phyloP scores from a whole-genome alignment of 2,113 vertebrate genomes.

The Thamnaconus septentrionalis region DNA sequence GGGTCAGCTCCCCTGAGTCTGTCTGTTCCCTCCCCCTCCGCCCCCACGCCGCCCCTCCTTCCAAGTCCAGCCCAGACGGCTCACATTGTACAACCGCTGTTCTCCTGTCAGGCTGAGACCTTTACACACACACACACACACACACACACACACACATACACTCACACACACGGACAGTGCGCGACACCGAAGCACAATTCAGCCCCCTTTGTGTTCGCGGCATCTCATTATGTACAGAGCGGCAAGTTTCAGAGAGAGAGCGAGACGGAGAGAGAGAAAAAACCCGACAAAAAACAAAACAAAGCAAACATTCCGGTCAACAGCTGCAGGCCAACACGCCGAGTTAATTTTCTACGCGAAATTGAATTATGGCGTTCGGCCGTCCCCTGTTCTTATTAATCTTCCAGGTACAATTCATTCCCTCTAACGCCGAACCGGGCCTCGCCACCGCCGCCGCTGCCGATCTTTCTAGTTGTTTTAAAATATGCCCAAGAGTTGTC shows the following conservation, averaged over 20 bases:
- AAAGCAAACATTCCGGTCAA: too few relatives aligned
- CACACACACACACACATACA: constrained; percentile 15
- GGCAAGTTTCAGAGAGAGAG: constrained; percentile 42
- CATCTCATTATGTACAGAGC: constrained; percentile 12
- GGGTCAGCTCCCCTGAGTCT: constrained; percentile 65
- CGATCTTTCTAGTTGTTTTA: constrained; percentile 30
- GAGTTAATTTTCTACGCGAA: constrained; percentile 33
- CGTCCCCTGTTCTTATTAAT: constrained; percentile 39
- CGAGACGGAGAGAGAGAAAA: constrained; percentile 6
- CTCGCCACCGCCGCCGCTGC: neutral
- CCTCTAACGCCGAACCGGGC: constrained; percentile 27
- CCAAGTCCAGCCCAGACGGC: constrained; percentile 35
- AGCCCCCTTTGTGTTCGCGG: constrained; percentile 39
- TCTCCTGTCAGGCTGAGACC: constrained; percentile 65
- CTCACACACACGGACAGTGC: constrained; percentile 11
- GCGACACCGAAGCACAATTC: constrained; percentile 36
- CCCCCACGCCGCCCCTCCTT: constrained; percentile 40
- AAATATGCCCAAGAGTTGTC: constrained; percentile 26
- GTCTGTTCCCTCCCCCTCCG: constrained; percentile 50
- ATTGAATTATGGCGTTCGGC: constrained; percentile 25
- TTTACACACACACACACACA: constrained; percentile 45
- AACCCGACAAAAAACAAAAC: too few relatives aligned
- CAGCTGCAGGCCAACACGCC: constrained; percentile 34
- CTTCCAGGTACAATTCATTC: constrained; percentile 34
- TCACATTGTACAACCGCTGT: constrained; percentile 57